Evolutionary conservation across 2,888 invertebrate genomes (phyloP), one percentile per base, ranked within the genome.

Genomic region (Athetis lepigone): DNA sequence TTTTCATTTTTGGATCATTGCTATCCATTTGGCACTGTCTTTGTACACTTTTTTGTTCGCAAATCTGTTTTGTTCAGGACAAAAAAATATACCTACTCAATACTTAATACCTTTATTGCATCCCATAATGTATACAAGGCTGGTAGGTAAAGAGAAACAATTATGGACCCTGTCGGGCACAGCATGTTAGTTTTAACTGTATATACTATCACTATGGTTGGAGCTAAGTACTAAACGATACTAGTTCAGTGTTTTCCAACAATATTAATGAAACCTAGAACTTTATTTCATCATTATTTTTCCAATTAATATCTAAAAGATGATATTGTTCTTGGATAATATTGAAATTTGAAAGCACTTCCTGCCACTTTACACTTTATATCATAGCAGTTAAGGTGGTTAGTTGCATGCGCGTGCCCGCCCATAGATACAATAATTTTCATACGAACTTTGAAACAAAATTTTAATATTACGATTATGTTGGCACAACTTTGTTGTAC

Each of bases 401-500:
- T 13, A 63, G 8, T 69, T 27, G 51, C 9, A 51, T 63, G 37
- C 42, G 42, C 7, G 8, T 6, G 27, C n/a, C 8, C 19, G 25
- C 25, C 25, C 21, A 37, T 16, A 16, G 16, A 42, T 37, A 42
- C 16, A 50, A 33, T 33, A 33, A 33, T 33, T 37, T 42, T 19
- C 37, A 33, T 54, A 37, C 29, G n/a, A 57, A 71, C 9, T 51
- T 61, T 40, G 25, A 29, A 19, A 42, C 43, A 64, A 72, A 57
- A 65, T 76, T 65, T 42, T 70, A 54, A 66, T 63, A 62, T 62
- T 55, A 62, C 66, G 40, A 62, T 70, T 50, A 56, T 51, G 66
- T 45, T 27, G 46, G 9, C 54, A 40, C 46, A 72, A 75, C 57
- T 77, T 75, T 66, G 51, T 43, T 47, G 54, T 57, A 77, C 70